These are phyloP conservation scores for Rhynchotus rufescens DNA, from an alignment of 2,797 vertebrate species.

Conservation along the genomic window DNA sequence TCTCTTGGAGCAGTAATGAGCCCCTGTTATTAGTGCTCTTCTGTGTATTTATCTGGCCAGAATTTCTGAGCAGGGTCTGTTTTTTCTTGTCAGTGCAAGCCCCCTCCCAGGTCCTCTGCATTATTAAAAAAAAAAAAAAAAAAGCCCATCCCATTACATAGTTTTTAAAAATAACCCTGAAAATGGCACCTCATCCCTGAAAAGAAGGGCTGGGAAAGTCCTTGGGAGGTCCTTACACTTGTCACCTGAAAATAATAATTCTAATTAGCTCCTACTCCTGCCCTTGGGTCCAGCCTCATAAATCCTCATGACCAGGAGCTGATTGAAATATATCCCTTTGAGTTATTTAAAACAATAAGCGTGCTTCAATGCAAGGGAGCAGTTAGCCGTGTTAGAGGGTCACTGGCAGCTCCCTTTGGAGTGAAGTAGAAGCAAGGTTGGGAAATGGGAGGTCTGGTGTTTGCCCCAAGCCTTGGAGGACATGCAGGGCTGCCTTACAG, in stretches of 20 bases:
- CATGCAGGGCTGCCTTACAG: neutral
- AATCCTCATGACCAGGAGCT: neutral
- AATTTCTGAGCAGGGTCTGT: neutral
- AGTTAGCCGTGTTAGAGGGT: neutral
- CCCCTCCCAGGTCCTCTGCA: neutral
- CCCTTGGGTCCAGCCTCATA: neutral
- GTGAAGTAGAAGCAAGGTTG: neutral
- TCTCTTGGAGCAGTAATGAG: neutral
- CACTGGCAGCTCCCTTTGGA: neutral
- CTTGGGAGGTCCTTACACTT: neutral
- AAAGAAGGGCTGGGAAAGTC: neutral
- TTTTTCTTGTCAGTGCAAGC: neutral
- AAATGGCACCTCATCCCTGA: neutral
- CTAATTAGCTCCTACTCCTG: neutral
- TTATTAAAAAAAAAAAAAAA: neutral
- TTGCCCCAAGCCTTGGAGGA: neutral
- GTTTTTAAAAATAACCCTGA: neutral
- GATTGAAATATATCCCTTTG: neutral
- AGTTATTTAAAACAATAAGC: neutral
- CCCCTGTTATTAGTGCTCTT: neutral
- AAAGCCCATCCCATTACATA: neutral
- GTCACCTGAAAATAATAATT: constrained; percentile 17
- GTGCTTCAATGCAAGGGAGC: neutral
- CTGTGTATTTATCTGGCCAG: neutral
- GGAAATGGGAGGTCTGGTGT: neutral